Percentiles rank a stretch among this genome's conserved stretches.
Evolutionary conservation across 2,888 invertebrate species (phyloP).

Genomic region (Amphipoea lucens): DNA sequence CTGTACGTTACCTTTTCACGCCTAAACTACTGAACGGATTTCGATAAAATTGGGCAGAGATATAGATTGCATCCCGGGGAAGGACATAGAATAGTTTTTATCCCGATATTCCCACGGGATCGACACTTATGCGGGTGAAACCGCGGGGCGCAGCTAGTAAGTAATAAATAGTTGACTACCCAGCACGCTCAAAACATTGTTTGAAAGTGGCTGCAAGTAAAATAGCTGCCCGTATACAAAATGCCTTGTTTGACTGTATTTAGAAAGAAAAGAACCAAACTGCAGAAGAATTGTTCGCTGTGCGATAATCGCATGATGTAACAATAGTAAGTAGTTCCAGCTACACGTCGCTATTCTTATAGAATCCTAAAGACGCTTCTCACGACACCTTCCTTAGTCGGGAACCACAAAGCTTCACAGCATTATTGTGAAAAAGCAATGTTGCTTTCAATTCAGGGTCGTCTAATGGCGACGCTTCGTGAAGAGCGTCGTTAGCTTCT

Average conservation of each 20-base stretch:
- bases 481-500: conserved; percentile 53
- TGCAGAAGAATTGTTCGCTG: neutral
- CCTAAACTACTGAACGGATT: too few relatives aligned
- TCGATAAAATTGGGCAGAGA: too few relatives aligned
- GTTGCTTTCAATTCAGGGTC: conserved; percentile 39
- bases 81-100: too few relatives aligned
- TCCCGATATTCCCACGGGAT: too few relatives aligned
- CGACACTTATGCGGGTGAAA: too few relatives aligned
- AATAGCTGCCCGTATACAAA: neutral
- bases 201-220: neutral
- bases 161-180: neutral
- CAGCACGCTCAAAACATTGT: too few relatives aligned
- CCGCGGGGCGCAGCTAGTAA: too few relatives aligned
- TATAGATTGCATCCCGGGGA: too few relatives aligned
- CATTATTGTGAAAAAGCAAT: conserved; percentile 49
- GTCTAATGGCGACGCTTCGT: conserved; percentile 48
- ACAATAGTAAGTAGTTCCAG: neutral
- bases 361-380: conserved; percentile 32
- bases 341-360: conserved; percentile 13
- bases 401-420: conserved; percentile 39
- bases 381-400: conserved; percentile 44
- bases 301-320: neutral
- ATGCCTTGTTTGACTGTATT: neutral
- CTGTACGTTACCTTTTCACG: too few relatives aligned
- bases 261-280: neutral